Base-by-base conservation (phyloP, 1,140 invertebrate genomes). In the Drosophila ogumai region DNA sequence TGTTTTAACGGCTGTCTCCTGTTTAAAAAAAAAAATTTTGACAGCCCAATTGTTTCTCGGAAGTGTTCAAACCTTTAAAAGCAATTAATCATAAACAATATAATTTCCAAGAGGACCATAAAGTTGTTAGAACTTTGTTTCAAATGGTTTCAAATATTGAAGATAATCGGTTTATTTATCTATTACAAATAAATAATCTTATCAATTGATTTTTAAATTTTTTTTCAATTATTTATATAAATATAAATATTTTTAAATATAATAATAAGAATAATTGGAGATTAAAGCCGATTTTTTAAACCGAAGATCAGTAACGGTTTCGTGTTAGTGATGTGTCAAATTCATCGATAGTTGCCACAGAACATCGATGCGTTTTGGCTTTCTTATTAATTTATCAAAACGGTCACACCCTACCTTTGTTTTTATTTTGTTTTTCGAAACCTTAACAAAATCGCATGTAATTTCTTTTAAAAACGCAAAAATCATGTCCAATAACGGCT, bases 401-500 rank as follows among this genome's bases (percentile, higher is more conserved):
- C 57, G 60, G 73, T 54, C 72, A 38, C 59, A 74, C 57, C 3
- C 17, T 5, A 6, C 6, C 57, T 65, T 64, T 75, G 69, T 74
- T 73, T 68, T 68, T 46, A 46, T 31, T 64, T 74, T 58, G 36
- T 47, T 54, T 52, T 41, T 34, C 12, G 31, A 49, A 25, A 17
- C 17, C 15, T 3, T 17, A 40, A 34, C 9, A 9, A 65, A 56
- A 47, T n/a, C n/a, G 67, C 56, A 61, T 73, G 74, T 63, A 63
- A 54, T 46, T 52, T 43, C 0, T 2, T 54, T 17, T 9, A 10
- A 31, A 44, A 36, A 34, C 17, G 19, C 8, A 9, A 31, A 58
- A 54, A 47, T 34, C 1, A 87, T 87, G 82, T 80, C 82, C 6
- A 36, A 86, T 36, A 52, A 54, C 31, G 86, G 85, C 15, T 90